Evolutionary conservation across 2,797 vertebrate genomes (phyloP), one percentile per base, ranked within the genome.

Genomic region (Oreonectes daqikongensis): DNA sequence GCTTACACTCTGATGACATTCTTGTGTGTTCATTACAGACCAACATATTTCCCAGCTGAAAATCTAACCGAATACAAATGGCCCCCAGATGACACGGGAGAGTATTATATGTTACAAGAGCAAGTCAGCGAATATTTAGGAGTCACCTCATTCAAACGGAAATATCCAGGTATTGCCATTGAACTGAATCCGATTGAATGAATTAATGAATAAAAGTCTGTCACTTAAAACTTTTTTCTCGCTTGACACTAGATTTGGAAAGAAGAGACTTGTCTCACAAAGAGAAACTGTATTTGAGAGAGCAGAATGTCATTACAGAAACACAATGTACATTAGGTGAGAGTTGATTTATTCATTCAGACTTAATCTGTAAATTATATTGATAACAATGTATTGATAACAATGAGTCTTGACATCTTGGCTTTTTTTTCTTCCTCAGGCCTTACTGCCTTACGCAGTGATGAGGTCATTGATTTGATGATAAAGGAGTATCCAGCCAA

Each of bases 111-210:
- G 98, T 91, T 99, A 79, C 98, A 99, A 82, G 97, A 99, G 26
- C 98, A 99, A 94, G 97, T 99, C 90, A 99, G 98, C 87, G 97
- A 99, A 91, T 99, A 99, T 86, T 89, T 99, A 87, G 97, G 96
- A 69, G 96, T 99, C 81, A 99, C 98, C 2, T 99, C 98, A 40
- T 99, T 99, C 86, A 99, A 99, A 78, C 94, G 98, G 75, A 99
- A 99, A 85, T 99, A 99, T 83, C 98, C 98, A 90, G 98, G 98
- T 99, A 96, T 88, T 42, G 22, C 10, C 2, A 17, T 15, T 15
- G 22, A 32, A 3, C 7, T 11, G 0, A 7, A 7, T 28, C n/a
- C 38, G 17, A 18, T 3, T 42, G 3, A 10, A 35, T 9, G 20
- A 7, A n/a, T 55, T 55, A 11, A 20, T 42, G 11, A 20, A 20